Percentiles rank a stretch among this genome's conserved stretches.
These are phyloP conservation scores for Eristalis pertinax DNA, from an alignment of 2,888 invertebrate genomes.

Conservation along the genomic window DNA sequence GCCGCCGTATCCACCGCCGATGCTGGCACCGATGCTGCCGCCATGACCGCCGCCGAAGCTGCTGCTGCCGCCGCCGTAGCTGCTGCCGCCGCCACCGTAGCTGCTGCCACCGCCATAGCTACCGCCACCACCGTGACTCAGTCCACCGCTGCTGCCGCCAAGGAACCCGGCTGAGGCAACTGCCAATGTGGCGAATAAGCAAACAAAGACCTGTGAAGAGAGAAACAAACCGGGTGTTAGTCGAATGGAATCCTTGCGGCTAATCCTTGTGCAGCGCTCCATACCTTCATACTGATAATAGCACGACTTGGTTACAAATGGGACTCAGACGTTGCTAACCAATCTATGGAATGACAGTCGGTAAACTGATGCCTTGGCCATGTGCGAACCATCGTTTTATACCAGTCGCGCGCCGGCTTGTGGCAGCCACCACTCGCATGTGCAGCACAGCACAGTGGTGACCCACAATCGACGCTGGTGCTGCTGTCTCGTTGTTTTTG, in stretches of 20 bases:
- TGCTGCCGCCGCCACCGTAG: constrained; percentile 18
- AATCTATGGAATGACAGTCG: constrained; percentile 54
- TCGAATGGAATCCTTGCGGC: constrained; percentile 8
- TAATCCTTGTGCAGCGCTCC: constrained; percentile 25
- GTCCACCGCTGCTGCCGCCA: constrained; percentile 59
- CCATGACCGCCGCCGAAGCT: constrained; percentile 14
- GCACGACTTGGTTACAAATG: constrained; percentile 37
- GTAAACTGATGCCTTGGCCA: constrained; percentile 65
- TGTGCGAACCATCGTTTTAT: constrained; percentile 63
- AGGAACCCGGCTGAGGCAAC: constrained; percentile 69
- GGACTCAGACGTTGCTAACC: constrained; percentile 63
- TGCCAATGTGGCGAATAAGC: constrained; percentile 72
- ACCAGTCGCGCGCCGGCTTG: constrained; percentile 37
- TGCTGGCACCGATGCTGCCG: constrained; percentile 31
- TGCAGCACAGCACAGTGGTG: constrained; percentile 59
- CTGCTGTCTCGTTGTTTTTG: constrained; percentile 22
- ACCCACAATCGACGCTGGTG: constrained; percentile 56
- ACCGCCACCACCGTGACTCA: constrained; percentile 21
- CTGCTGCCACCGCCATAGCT: constrained; percentile 10
- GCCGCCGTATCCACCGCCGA: constrained; percentile 39
- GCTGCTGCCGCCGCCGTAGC: constrained; percentile 26
- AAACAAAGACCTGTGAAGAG: constrained; percentile 70
- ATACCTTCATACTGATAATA: constrained; percentile 60
- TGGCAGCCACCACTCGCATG: constrained; percentile 57
- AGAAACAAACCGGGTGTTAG: constrained; percentile 21